phyloP scores from a whole-genome alignment of 2,888 invertebrate genomes.

The Mythimna albipuncta region DNA sequence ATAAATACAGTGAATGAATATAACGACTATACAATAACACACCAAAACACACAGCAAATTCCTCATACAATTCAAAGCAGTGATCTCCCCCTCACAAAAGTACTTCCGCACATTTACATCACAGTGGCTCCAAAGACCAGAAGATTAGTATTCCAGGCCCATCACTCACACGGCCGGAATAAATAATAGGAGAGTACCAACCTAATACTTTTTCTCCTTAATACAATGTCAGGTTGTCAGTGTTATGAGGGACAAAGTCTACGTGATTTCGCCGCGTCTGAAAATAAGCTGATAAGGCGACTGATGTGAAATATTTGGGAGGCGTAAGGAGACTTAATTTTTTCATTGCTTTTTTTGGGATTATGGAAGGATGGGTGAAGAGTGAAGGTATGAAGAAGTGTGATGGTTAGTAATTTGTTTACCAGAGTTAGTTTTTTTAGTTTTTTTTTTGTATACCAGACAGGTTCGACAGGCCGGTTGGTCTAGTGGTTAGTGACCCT shows the following conservation, averaged over 20 bases:
- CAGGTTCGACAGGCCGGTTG: no score
- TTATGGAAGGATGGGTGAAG: background rate
- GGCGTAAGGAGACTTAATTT: constrained; percentile 30
- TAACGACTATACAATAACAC: background rate
- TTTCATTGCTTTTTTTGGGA: background rate
- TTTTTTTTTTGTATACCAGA: no score
- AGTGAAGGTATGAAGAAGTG: background rate
- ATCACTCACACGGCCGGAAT: constrained; percentile 54
- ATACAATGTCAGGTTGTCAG: constrained; percentile 63
- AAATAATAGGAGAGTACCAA: constrained; percentile 52
- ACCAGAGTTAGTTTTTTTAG: no score
- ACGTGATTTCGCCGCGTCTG: constrained; percentile 61
- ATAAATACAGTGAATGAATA: no score
- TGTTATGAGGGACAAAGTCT: constrained; percentile 57
- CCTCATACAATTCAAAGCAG: constrained; percentile 1
- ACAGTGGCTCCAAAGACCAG: constrained; percentile 25
- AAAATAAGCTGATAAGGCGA: constrained; percentile 60
- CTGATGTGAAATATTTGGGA: constrained; percentile 38
- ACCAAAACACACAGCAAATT: background rate
- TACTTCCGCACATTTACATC: constrained; percentile 21
- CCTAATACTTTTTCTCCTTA: constrained; percentile 62
- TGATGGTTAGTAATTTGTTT: background rate
- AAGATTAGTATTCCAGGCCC: constrained; percentile 61
- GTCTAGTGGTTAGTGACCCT: no score
- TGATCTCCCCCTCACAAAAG: background rate